Conservation (phyloP, 2,888 invertebrate species). For the Spisula subtruncata region DNA sequence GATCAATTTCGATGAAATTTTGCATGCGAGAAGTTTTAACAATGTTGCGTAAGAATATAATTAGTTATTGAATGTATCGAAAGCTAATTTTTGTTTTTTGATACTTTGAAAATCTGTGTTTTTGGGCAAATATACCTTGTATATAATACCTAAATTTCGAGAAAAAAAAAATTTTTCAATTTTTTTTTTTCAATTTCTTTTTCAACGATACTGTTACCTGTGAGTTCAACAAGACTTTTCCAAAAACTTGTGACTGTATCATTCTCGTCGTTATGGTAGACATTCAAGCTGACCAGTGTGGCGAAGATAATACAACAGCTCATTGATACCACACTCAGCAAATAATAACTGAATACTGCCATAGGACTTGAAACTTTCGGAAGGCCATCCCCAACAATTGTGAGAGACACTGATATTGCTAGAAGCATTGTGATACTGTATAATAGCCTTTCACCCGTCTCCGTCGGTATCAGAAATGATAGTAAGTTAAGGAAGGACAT, state of each 20-base stretch:
- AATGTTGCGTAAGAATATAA: no score
- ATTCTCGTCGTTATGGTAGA: neutral
- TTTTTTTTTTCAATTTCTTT: no score
- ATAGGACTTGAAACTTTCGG: constrained; percentile 67
- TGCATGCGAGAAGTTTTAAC: no score
- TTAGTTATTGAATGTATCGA: no score
- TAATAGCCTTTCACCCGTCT: constrained; percentile 68
- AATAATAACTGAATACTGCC: constrained; percentile 69
- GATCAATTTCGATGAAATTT: no score
- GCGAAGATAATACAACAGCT: constrained; percentile 34
- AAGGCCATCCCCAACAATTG: constrained; percentile 69
- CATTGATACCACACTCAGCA: constrained; percentile 59
- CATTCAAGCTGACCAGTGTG: neutral
- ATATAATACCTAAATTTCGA: no score
- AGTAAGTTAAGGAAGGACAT: constrained; percentile 67
- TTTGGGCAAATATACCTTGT: no score
- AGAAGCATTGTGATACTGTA: constrained; percentile 68
- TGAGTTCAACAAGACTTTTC: neutral
- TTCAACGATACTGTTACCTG: no score
- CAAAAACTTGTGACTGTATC: neutral
- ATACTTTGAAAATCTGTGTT: no score
- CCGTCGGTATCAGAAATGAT: constrained; percentile 66
- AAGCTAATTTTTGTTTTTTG: no score
- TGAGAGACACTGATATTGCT: constrained; percentile 70
- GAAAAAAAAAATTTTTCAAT: no score